Percentiles rank a stretch among this genome's conserved stretches.
These are phyloP conservation scores for Elaeidobius kamerunicus DNA, from an alignment of 2,888 invertebrate species.

Conservation along the genomic window DNA sequence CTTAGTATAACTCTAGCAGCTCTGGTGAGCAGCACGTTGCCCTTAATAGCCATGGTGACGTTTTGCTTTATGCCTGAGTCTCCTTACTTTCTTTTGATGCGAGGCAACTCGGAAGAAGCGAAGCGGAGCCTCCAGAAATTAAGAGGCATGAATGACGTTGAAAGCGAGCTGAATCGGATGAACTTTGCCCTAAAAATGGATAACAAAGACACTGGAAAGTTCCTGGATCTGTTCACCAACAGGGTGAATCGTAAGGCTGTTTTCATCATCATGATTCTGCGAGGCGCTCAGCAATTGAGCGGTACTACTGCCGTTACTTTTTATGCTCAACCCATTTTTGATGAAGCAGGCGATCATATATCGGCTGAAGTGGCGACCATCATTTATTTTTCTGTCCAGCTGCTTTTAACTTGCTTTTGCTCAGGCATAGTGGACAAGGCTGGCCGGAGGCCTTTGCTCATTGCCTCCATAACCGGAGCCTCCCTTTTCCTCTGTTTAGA, in stretches of 20 bases:
- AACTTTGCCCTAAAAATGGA: constrained; percentile 43
- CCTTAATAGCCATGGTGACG: constrained; percentile 50
- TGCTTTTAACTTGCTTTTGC: constrained; percentile 55
- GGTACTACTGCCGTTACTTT: constrained; percentile 63
- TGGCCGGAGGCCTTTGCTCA: constrained; percentile 55
- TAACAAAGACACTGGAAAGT: constrained; percentile 54
- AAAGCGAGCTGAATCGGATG: constrained; percentile 46
- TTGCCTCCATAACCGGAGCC: constrained; percentile 52
- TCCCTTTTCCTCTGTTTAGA: constrained; percentile 48
- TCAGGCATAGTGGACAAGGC: constrained; percentile 57
- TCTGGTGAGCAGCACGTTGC: constrained; percentile 50
- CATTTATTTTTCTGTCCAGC: constrained; percentile 53
- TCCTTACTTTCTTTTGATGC: constrained; percentile 53
- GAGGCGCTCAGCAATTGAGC: constrained; percentile 55
- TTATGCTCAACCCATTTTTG: constrained; percentile 56
- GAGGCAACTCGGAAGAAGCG: constrained; percentile 50
- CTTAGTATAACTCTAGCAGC: constrained; percentile 53
- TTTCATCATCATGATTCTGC: constrained; percentile 58
- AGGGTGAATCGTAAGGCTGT: constrained; percentile 62
- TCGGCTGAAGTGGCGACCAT: constrained; percentile 46
- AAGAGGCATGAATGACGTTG: constrained; percentile 52
- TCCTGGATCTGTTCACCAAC: constrained; percentile 56
- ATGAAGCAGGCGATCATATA: constrained; percentile 48
- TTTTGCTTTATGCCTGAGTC: constrained; percentile 59
- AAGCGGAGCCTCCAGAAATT: constrained; percentile 51